phyloP scores from a whole-genome alignment of 2,888 invertebrate species.

The Bembecia ichneumoniformis region DNA sequence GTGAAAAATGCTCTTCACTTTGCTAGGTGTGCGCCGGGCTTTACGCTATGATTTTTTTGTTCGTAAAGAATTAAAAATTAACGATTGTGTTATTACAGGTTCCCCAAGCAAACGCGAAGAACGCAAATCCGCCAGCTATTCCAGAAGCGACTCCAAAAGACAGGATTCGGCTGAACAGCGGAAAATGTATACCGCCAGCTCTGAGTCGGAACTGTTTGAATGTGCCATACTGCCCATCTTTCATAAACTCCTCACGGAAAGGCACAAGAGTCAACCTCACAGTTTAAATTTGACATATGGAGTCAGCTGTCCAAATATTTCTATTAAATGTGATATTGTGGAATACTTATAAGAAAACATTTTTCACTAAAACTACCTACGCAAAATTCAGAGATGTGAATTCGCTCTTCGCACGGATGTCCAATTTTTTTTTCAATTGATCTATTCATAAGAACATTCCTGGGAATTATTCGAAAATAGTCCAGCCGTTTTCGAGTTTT shows the following conservation, averaged over 20 bases:
- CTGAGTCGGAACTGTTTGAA: constrained; percentile 87
- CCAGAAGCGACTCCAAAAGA: constrained; percentile 55
- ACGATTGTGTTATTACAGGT: constrained; percentile 26
- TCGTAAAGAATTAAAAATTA: no score
- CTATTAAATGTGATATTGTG: constrained; percentile 95
- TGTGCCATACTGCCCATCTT: constrained; percentile 92
- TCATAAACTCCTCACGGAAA: constrained; percentile 89
- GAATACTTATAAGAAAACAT: constrained; percentile 82
- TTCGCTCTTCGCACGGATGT: no score
- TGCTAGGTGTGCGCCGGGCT: no score
- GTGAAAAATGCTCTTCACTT: no score
- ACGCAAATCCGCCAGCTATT: constrained; percentile 65
- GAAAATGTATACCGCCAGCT: constrained; percentile 82
- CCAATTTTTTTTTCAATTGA: no score
- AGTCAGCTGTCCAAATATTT: constrained; percentile 93
- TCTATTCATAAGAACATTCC: no score
- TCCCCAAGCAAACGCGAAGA: constrained; percentile 56
- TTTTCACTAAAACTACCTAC: no score
- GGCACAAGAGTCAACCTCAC: constrained; percentile 80
- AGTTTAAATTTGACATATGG: constrained; percentile 81
- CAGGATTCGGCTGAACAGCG: constrained; percentile 53
- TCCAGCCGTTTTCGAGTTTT: no score
- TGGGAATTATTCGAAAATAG: no score
- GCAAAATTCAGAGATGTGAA: no score
- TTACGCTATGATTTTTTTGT: no score